Percentiles rank a stretch among this genome's conserved stretches.
phyloP scores from a whole-genome alignment of 2,797 vertebrate species.

The Ataeniobius toweri region DNA sequence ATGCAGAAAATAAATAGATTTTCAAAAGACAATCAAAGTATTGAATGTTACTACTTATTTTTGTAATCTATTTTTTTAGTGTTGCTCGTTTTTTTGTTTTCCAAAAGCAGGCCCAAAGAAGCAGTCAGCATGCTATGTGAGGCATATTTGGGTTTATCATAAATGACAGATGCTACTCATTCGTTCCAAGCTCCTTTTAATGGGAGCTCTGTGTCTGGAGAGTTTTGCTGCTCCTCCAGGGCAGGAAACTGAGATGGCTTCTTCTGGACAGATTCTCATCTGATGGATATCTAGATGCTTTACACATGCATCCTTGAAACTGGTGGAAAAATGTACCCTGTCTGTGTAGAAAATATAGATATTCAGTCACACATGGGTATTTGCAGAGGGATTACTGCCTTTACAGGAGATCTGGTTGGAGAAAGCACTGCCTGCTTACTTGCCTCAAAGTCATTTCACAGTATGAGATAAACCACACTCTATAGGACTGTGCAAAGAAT shows the following conservation, averaged over 20 bases:
- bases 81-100: slow-evolving; percentile 67
- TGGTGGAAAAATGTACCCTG: slow-evolving; percentile 28
- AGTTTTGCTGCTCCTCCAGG: slow-evolving; percentile 44
- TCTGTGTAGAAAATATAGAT: slow-evolving; percentile 4
- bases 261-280: slow-evolving; percentile 50
- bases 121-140: slow-evolving; percentile 78
- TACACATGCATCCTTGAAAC: slow-evolving; percentile 36
- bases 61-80: slow-evolving; percentile 88
- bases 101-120: slow-evolving; percentile 79
- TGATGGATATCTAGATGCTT: slow-evolving; percentile 54
- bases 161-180: slow-evolving; percentile 64
- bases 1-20: slow-evolving; percentile 92
- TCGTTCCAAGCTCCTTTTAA: slow-evolving; percentile 43
- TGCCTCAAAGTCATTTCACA: slow-evolving; percentile 60
- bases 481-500: slow-evolving; percentile 49
- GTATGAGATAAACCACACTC: slow-evolving; percentile 43
- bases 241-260: slow-evolving; percentile 39
- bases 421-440: slow-evolving; percentile 70
- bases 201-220: slow-evolving; percentile 56
- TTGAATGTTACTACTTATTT: slow-evolving; percentile 99
- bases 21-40: slow-evolving; percentile 97
- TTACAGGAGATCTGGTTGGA: slow-evolving; percentile 35
- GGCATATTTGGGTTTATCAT: slow-evolving; percentile 60
- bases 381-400: slow-evolving; percentile 36
- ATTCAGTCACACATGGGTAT: slow-evolving; percentile 33